A percentile compares a stretch with the other conserved stretches of the same genome.
phyloP scores from a whole-genome alignment of 2,888 invertebrate species.

The Brachylomia viminalis region DNA sequence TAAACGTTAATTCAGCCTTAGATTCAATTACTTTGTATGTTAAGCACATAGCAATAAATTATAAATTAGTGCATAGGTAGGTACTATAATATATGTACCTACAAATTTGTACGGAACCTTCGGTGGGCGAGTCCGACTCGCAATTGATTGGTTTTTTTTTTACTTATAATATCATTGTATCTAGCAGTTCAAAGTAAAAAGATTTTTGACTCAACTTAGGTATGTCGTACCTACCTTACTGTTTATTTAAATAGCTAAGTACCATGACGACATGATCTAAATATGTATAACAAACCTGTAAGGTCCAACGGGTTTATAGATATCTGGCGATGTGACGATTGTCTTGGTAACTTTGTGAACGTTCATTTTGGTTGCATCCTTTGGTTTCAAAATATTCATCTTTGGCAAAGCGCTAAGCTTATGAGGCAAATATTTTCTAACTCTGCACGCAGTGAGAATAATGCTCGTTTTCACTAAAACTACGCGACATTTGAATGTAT shows the following conservation, averaged over 20 bases:
- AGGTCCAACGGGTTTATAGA: conserved; percentile 94
- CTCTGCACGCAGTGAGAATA: conserved; percentile 52
- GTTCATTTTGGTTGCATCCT: conserved; percentile 58
- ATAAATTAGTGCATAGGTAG: no score
- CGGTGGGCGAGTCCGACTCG: no score
- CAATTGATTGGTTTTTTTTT: no score
- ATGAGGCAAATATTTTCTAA: conserved; percentile 61
- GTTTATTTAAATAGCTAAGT: background rate
- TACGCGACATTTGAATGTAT: background rate
- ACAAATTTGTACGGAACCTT: no score
- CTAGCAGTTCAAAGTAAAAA: background rate
- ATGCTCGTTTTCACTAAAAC: background rate
- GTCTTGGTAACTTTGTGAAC: conserved; percentile 84
- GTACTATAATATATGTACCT: no score
- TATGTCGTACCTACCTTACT: background rate
- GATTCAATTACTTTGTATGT: no score
- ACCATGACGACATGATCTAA: background rate
- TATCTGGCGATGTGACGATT: conserved; percentile 92
- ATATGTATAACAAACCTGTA: conserved; percentile 92
- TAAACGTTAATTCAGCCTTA: no score
- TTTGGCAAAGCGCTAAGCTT: conserved; percentile 66
- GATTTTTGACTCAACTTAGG: background rate
- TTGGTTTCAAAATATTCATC: conserved; percentile 64
- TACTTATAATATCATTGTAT: background rate
- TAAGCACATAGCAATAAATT: no score